Conservation (phyloP, 2,797 vertebrate species). For the Pseudocheirus occidentalis region DNA sequence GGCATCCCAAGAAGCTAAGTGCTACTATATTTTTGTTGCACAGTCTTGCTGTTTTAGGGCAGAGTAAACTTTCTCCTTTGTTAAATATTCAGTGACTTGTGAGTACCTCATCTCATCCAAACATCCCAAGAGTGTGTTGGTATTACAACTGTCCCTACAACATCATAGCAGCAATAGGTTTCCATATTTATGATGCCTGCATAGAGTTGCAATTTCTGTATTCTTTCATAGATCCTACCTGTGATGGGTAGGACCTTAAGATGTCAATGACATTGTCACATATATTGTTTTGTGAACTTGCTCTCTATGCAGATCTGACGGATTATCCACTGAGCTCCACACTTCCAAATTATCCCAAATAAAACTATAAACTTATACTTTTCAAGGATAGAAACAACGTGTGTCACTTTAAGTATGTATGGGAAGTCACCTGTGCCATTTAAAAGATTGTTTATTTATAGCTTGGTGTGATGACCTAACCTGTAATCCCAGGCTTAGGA, state of each 20-base stretch:
- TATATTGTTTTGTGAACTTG: background rate
- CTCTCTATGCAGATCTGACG: background rate
- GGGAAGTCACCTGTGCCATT: slow-evolving; percentile 27
- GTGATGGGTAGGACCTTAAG: background rate
- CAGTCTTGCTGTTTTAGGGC: background rate
- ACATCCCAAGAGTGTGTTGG: background rate
- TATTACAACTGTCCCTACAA: background rate
- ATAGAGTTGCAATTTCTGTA: background rate
- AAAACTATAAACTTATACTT: slow-evolving; percentile 16
- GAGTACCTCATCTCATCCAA: background rate
- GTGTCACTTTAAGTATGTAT: slow-evolving; percentile 15
- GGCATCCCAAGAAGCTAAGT: background rate
- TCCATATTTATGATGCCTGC: background rate
- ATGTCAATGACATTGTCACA: background rate
- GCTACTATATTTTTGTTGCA: background rate
- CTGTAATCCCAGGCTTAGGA: background rate
- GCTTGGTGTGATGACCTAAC: background rate
- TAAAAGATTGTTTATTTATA: slow-evolving; percentile 42
- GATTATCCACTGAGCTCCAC: slow-evolving; percentile 27
- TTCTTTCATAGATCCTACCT: background rate
- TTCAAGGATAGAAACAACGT: slow-evolving; percentile 36
- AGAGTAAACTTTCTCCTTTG: background rate
- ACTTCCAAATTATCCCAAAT: slow-evolving; percentile 42
- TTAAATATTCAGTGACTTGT: background rate
- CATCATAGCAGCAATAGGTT: background rate